These are phyloP conservation scores for Malthinus seriepunctatus DNA, from an alignment of 2,888 invertebrate species.

Conservation along the genomic window DNA sequence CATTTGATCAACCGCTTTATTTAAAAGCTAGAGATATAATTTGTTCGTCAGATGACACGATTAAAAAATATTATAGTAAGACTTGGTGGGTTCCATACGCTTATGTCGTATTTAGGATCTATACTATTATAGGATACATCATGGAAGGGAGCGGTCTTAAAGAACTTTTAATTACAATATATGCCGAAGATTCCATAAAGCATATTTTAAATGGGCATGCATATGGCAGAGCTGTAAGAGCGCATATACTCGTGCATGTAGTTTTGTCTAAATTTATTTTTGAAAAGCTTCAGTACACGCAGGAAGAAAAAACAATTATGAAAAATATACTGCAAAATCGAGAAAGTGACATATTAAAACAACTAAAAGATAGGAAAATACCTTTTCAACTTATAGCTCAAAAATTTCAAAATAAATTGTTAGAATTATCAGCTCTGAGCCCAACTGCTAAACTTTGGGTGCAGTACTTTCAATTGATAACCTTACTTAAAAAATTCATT, in stretches of 20 bases:
- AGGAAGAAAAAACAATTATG: background rate
- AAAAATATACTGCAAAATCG: too few relatives aligned
- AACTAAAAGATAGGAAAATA: too few relatives aligned
- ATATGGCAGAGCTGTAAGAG: background rate
- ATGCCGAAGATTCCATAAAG: too few relatives aligned
- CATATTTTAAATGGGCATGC: background rate
- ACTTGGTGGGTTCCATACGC: background rate
- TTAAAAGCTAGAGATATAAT: background rate
- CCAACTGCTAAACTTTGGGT: background rate
- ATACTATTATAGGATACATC: too few relatives aligned
- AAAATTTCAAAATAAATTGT: background rate
- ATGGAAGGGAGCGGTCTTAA: too few relatives aligned
- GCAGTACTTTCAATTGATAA: background rate
- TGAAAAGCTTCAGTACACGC: background rate
- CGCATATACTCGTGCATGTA: background rate
- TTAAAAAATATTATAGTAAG: background rate
- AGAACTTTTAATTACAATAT: too few relatives aligned
- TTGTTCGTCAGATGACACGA: background rate
- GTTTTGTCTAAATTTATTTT: background rate
- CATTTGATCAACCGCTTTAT: background rate
- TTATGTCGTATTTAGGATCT: too few relatives aligned
- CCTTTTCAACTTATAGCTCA: background rate
- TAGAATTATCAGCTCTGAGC: background rate
- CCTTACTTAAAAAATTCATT: background rate
- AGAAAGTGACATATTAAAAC: too few relatives aligned